These are phyloP conservation scores for Eira barbara DNA, from an alignment of 2,113 vertebrate species.

Conservation along the genomic window DNA sequence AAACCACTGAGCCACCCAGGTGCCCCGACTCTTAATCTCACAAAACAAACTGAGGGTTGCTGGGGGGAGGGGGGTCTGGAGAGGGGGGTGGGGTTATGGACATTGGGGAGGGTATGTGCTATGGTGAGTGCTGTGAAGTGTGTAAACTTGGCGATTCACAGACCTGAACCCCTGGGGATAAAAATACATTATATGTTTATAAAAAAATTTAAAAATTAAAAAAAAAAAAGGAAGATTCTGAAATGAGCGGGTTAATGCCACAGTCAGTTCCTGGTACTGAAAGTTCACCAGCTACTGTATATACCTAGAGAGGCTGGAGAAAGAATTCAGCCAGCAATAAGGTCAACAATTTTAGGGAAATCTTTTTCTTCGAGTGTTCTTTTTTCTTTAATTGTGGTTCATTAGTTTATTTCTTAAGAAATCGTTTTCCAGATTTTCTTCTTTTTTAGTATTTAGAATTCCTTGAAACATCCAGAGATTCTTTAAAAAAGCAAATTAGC, in stretches of 20 bases:
- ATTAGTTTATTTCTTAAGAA: conserved; percentile 6
- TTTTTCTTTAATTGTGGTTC: background rate
- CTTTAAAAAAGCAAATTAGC: background rate
- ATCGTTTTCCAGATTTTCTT: background rate
- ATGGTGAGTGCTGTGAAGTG: too few species aligned
- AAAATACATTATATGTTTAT: too few species aligned
- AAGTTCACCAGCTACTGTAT: background rate
- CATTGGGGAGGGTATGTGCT: too few species aligned
- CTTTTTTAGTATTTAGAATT: conserved; percentile 8
- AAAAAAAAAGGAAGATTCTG: background rate
- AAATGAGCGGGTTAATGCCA: conserved; percentile 7
- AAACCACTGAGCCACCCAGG: too few species aligned
- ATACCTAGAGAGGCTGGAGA: background rate
- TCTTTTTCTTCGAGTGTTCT: background rate
- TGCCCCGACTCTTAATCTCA: too few species aligned
- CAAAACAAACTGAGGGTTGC: too few species aligned
- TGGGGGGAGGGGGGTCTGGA: too few species aligned
- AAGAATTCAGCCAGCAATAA: conserved; percentile 3
- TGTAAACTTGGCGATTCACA: too few species aligned
- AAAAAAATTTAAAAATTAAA: too few species aligned
- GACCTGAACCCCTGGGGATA: too few species aligned
- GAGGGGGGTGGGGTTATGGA: too few species aligned
- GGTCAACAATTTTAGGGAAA: background rate
- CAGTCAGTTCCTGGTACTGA: background rate
- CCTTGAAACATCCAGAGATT: conserved; percentile 4